These are phyloP conservation scores for Sinelater perroti DNA, from an alignment of 2,888 invertebrate species.

Conservation along the genomic window DNA sequence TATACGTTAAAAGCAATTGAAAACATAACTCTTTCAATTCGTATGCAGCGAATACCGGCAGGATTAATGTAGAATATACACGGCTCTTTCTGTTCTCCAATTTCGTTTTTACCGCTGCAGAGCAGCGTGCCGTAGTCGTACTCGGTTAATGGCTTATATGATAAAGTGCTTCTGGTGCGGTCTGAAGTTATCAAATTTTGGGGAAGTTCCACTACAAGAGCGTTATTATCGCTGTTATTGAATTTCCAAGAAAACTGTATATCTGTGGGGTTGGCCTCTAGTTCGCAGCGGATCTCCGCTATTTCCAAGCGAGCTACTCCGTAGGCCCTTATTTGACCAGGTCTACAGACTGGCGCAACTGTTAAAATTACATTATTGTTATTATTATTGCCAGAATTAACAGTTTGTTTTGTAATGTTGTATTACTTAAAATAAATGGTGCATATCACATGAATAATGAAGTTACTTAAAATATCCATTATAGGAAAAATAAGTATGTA, in stretches of 20 bases:
- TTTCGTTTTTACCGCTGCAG: constrained; percentile 79
- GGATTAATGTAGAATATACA: constrained; percentile 79
- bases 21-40: constrained; percentile 20
- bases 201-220: constrained; percentile 67
- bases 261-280: constrained; percentile 76
- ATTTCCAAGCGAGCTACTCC: constrained; percentile 78
- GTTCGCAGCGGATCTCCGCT: constrained; percentile 74
- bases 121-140: constrained; percentile 77
- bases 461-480: too few species aligned
- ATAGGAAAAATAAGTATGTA: constrained; percentile 1
- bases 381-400: too few species aligned
- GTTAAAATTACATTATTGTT: background rate
- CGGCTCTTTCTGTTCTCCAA: constrained; percentile 75
- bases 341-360: constrained; percentile 78
- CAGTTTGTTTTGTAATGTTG: too few species aligned
- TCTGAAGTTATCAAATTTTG: constrained; percentile 70
- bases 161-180: constrained; percentile 70
- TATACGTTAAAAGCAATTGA: constrained; percentile 49
- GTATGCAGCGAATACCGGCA: constrained; percentile 72
- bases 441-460: background rate
- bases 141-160: constrained; percentile 77
- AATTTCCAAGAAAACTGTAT: constrained; percentile 78
- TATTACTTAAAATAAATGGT: too few species aligned
- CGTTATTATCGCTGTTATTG: constrained; percentile 76
- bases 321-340: constrained; percentile 73